Conservation (phyloP, 2,797 vertebrate genomes). For the Sebastiscus albofasciatus region DNA sequence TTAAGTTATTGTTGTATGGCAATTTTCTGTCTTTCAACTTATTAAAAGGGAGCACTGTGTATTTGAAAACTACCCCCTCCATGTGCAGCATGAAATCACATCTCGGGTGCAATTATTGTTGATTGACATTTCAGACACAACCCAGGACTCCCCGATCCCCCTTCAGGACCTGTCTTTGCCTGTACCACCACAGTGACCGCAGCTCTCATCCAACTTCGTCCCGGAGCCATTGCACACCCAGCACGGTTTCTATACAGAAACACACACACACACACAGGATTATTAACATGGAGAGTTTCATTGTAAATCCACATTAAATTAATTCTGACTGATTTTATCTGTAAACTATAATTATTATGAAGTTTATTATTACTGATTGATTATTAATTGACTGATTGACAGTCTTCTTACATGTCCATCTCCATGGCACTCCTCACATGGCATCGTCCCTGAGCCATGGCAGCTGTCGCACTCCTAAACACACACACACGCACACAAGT, state of each 20-base stretch:
- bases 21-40: not conserved
- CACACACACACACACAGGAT: conserved; percentile 3
- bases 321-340: not conserved
- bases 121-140: not conserved
- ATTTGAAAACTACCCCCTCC: not conserved
- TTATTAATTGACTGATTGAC: not conserved
- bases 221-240: conserved; percentile 60
- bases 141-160: not conserved
- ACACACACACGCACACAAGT: not conserved
- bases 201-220: not conserved
- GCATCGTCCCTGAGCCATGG: conserved; percentile 15
- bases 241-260: conserved; percentile 58
- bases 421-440: conserved; percentile 53
- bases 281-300: not conserved
- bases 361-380: not conserved
- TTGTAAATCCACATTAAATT: not conserved
- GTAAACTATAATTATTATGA: not conserved
- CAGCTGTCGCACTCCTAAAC: conserved; percentile 67
- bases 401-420: conserved; percentile 57
- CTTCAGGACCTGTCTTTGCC: conserved; percentile 61
- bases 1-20: not conserved
- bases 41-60: not conserved
- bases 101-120: not conserved
- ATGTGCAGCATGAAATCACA: not conserved
- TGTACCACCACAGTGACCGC: conserved; percentile 35